Evolutionary conservation across 2,113 vertebrate species (phyloP).

Genomic region (Myocastor coypus): DNA sequence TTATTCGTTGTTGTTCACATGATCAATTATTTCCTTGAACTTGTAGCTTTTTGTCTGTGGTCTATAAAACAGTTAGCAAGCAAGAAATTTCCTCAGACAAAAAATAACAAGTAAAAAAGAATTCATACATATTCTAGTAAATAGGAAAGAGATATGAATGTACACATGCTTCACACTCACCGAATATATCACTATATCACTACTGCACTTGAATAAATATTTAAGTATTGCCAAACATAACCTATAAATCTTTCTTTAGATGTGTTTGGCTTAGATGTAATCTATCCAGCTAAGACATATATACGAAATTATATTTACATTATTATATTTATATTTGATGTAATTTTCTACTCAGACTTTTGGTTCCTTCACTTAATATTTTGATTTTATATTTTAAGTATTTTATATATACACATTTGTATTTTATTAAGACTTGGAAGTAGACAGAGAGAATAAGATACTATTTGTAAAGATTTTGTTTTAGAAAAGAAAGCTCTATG

Average conservation of each 20-base stretch:
- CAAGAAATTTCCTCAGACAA: background rate
- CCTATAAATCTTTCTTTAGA: background rate
- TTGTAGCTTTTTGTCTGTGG: background rate
- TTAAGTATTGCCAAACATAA: background rate
- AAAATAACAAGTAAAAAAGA: background rate
- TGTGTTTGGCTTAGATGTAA: background rate
- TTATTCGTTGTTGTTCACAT: background rate
- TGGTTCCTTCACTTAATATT: background rate
- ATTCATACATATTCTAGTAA: background rate
- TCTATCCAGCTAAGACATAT: background rate
- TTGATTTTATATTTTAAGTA: background rate
- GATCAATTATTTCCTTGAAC: background rate
- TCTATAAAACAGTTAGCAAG: background rate
- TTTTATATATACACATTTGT: background rate
- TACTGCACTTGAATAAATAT: background rate
- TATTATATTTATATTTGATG: background rate
- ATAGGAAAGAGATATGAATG: background rate
- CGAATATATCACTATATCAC: background rate
- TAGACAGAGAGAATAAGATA: background rate
- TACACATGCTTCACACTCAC: background rate
- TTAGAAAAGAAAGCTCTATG: background rate
- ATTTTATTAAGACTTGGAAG: background rate
- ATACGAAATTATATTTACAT: background rate
- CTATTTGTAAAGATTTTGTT: background rate
- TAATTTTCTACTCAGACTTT: background rate